These are phyloP conservation scores for Drosophila imparisetae DNA, from an alignment of 2,888 invertebrate genomes.

Conservation along the genomic window DNA sequence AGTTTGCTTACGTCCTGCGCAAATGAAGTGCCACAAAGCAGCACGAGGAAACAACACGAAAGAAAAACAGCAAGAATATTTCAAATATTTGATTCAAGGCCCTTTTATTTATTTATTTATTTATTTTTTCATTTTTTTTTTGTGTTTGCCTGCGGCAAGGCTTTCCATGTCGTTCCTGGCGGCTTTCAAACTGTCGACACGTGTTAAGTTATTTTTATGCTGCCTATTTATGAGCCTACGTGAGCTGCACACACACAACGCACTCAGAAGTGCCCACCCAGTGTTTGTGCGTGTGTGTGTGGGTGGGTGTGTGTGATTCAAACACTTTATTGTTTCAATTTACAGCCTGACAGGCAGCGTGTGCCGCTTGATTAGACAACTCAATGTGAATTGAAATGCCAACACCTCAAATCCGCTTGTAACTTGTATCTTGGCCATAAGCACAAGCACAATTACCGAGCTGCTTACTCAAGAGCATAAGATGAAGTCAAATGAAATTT, in stretches of 20 bases:
- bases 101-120: slow-evolving; percentile 11
- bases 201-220: slow-evolving; percentile 82
- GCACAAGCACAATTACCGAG: slow-evolving; percentile 21
- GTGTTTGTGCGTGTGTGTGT: slow-evolving; percentile 13
- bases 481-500: slow-evolving; percentile 23
- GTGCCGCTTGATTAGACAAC: slow-evolving; percentile 78
- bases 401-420: slow-evolving; percentile 72
- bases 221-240: slow-evolving; percentile 78
- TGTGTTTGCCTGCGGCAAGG: slow-evolving; percentile 40
- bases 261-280: slow-evolving; percentile 7
- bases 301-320: slow-evolving; percentile 50
- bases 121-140: background rate
- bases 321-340: slow-evolving; percentile 80
- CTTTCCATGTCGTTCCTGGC: slow-evolving; percentile 50
- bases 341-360: slow-evolving; percentile 68
- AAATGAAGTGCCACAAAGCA: slow-evolving; percentile 64
- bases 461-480: slow-evolving; percentile 1
- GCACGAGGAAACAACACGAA: slow-evolving; percentile 28
- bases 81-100: slow-evolving; percentile 69
- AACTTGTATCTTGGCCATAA: slow-evolving; percentile 58
- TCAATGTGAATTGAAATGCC: slow-evolving; percentile 80
- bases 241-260: slow-evolving; percentile 62
- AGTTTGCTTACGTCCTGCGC: slow-evolving; percentile 72
- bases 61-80: slow-evolving; percentile 56
- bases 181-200: slow-evolving; percentile 79